A percentile compares a stretch with the other conserved stretches of the same genome.
Conservation (phyloP, 2,113 vertebrate genomes). For the Phrynocephalus versicolor region DNA sequence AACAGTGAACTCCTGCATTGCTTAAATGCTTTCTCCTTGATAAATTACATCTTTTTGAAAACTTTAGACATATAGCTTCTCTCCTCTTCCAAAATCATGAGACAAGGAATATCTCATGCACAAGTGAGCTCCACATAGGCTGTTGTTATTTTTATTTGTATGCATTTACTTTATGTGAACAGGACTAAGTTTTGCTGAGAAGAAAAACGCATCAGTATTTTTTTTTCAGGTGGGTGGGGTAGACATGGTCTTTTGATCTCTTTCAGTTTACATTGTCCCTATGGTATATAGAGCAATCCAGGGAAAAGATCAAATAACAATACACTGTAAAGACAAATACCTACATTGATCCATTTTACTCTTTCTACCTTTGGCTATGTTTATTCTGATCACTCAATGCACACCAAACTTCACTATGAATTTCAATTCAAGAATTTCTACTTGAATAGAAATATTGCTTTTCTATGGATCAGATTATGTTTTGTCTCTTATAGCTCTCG, state of each 20-base stretch:
- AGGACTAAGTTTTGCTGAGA: background rate
- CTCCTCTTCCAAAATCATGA: background rate
- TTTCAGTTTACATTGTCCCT: background rate
- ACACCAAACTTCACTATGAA: background rate
- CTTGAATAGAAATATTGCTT: background rate
- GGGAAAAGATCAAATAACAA: background rate
- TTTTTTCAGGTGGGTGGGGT: no score
- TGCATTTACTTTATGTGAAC: slow-evolving; percentile 6
- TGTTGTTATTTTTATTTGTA: background rate
- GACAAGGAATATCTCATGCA: background rate
- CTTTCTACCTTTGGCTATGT: background rate
- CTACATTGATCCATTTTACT: background rate
- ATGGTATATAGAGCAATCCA: background rate
- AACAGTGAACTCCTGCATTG: slow-evolving; percentile 10
- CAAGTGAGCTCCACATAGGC: background rate
- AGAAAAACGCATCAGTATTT: background rate
- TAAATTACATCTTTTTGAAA: slow-evolving; percentile 19
- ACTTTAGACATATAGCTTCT: background rate
- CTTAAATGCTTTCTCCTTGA: background rate
- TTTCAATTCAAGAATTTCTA: background rate
- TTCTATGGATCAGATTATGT: background rate
- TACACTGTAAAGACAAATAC: background rate
- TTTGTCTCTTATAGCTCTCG: background rate
- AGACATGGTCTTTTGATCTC: background rate
- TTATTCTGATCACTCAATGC: background rate